These are phyloP conservation scores for Lepus oiostolus DNA, from an alignment of 2,797 vertebrate genomes.

Conservation along the genomic window DNA sequence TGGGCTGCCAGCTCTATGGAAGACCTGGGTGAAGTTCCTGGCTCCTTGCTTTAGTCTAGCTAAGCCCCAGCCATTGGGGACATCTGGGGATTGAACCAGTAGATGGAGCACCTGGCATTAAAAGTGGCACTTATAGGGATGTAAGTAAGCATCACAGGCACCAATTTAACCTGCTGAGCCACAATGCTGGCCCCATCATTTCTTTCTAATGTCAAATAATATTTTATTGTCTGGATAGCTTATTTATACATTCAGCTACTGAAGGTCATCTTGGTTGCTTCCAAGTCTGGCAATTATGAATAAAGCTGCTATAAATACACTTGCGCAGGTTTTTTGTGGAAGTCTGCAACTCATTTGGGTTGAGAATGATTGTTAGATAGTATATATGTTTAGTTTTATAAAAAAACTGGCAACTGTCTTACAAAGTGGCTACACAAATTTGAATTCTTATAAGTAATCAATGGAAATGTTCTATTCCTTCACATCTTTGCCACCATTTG, in stretches of 20 bases:
- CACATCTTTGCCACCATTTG: neutral
- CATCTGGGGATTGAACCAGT: too few species aligned
- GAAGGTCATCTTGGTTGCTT: neutral
- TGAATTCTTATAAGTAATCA: neutral
- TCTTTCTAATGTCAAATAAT: neutral
- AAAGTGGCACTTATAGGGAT: too few species aligned
- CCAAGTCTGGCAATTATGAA: neutral
- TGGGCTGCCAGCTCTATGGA: too few species aligned
- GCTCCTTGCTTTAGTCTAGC: too few species aligned
- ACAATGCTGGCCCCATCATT: too few species aligned
- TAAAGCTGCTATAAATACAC: neutral
- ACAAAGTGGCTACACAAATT: neutral
- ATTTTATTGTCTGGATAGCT: neutral
- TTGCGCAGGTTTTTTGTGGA: neutral
- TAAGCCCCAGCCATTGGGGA: too few species aligned
- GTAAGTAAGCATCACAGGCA: too few species aligned
- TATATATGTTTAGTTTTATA: neutral
- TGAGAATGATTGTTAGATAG: neutral
- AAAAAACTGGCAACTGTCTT: neutral
- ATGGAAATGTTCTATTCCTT: neutral
- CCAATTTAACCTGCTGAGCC: too few species aligned
- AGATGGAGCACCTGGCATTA: too few species aligned
- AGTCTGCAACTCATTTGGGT: neutral
- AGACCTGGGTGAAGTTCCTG: too few species aligned
- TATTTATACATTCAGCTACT: neutral